A percentile compares a stretch with the other conserved stretches of the same genome.
Evolutionary conservation across 64 coral and sea anemone genomes (phyloP).

Genomic region (Catalaphyllia jardinei): DNA sequence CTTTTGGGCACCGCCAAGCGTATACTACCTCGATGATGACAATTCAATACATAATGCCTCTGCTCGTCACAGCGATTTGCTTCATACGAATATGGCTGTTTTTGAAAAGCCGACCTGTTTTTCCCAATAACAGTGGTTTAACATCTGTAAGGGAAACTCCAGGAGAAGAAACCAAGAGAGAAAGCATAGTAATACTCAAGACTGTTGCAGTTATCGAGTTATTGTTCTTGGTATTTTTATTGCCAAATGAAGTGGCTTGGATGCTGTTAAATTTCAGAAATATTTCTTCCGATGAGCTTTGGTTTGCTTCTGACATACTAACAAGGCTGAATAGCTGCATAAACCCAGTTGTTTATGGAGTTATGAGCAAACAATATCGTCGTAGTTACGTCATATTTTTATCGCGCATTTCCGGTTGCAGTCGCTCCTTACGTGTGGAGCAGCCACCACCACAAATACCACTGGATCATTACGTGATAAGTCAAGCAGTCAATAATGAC

Average conservation of each 20-base stretch:
- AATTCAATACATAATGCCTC: constrained; percentile 51
- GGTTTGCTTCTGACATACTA: constrained; percentile 44
- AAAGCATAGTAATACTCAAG: constrained; percentile 31
- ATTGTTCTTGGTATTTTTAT: constrained; percentile 36
- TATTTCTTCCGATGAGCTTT: neutral
- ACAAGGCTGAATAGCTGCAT: constrained; percentile 68
- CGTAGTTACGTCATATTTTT: too few species aligned
- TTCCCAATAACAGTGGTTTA: neutral
- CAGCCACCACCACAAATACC: neutral
- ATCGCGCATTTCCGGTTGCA: neutral
- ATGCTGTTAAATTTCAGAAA: constrained; percentile 51
- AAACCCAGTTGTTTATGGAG: constrained; percentile 83
- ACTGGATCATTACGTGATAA: neutral
- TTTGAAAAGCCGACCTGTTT: constrained; percentile 6
- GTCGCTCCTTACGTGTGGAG: neutral
- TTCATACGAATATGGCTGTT: constrained; percentile 43
- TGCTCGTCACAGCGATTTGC: constrained; percentile 41
- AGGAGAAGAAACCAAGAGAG: constrained; percentile 16
- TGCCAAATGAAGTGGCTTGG: constrained; percentile 65
- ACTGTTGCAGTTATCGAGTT: constrained; percentile 55
- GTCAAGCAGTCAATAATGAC: neutral
- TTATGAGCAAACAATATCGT: constrained; percentile 22
- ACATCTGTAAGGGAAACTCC: neutral
- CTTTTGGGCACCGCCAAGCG: neutral
- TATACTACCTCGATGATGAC: constrained; percentile 47